Evolutionary conservation across 1,140 invertebrate genomes (phyloP), one percentile per base, ranked within the genome.

Genomic region (Psix sp.): DNA sequence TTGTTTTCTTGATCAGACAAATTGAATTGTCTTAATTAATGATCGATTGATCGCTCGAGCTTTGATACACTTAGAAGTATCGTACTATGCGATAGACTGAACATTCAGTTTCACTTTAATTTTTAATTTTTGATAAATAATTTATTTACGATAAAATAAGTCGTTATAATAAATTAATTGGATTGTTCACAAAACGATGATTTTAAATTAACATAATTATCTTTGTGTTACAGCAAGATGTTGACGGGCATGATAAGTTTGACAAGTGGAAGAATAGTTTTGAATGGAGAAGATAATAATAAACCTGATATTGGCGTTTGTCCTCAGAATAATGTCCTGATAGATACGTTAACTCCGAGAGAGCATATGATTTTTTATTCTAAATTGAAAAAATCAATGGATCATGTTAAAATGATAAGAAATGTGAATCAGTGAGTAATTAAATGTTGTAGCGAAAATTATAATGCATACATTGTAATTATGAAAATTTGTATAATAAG

Each of bases 301-400:
- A 85, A 87, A 33, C 79, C 81, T 1, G 79, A 89, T 31, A 89
- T 95, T 49, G 94, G 94, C 26, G 93, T 95, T 66, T 96, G 94
- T 81, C 94, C 94, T 45, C 94, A 95, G 85, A 90, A 91, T 70
- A 95, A 97, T 87, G 94, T 96, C 16, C 88, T 97, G 7, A 91
- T 95, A 77, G 91, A 92, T 63, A 89, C 90, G 18, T 79, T 97
- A 57, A 95, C 93, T 13, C 93, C 94, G 0, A 81, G 90, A 21
- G 95, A 98, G 82, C 95, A 95, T 62, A 88, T 98, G 29, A 80
- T 88, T 26, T 89, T 96, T 60, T 97, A 95, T 87, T 93, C 93
- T 11, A 88, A 91, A 63, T 86, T 96, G 1, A 90, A 94, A 73
- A 92, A 90, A 13, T 87, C 90, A 0, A 78, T 82, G 5, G 88